Percentiles rank a stretch among this genome's conserved stretches.
Conservation (phyloP, 2,113 vertebrate species). For the Forbesichthys agassizii region DNA sequence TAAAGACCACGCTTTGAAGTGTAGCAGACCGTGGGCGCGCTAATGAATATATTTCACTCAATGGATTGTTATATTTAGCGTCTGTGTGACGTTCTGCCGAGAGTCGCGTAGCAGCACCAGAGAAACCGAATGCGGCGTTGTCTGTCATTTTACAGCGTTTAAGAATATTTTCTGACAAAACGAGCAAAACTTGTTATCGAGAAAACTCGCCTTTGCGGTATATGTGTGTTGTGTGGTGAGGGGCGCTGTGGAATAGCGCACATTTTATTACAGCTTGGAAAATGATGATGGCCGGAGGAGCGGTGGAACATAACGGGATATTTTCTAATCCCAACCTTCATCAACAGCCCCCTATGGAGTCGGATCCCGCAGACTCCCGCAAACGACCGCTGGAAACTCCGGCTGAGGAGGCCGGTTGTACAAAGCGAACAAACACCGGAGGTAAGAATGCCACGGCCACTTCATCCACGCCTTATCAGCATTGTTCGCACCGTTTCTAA, state of each 20-base stretch:
- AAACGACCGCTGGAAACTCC: constrained; percentile 85
- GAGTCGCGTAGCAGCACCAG: constrained; percentile 42
- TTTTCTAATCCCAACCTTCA: constrained; percentile 66
- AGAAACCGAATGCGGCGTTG: constrained; percentile 29
- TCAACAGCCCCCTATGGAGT: constrained; percentile 81
- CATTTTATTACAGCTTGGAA: constrained; percentile 51
- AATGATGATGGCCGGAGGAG: constrained; percentile 79
- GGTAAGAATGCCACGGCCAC: constrained; percentile 69
- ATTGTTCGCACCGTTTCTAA: background rate
- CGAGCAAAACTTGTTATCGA: constrained; percentile 50
- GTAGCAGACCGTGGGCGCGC: constrained; percentile 52
- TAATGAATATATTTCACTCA: constrained; percentile 62
- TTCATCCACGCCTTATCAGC: constrained; percentile 15
- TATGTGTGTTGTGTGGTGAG: constrained; percentile 19
- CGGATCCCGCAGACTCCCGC: constrained; percentile 83
- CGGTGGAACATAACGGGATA: constrained; percentile 78
- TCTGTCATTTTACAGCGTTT: constrained; percentile 44
- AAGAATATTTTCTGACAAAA: constrained; percentile 31
- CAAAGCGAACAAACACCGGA: constrained; percentile 87
- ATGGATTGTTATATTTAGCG: constrained; percentile 68
- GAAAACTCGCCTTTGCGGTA: constrained; percentile 26
- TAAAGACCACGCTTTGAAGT: constrained; percentile 41
- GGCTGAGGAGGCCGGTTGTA: constrained; percentile 83
- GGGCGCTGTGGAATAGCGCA: constrained; percentile 40
- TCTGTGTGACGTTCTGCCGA: constrained; percentile 41